Conservation (phyloP, 2,113 vertebrate genomes). For the Peromyscus polionotus region DNA sequence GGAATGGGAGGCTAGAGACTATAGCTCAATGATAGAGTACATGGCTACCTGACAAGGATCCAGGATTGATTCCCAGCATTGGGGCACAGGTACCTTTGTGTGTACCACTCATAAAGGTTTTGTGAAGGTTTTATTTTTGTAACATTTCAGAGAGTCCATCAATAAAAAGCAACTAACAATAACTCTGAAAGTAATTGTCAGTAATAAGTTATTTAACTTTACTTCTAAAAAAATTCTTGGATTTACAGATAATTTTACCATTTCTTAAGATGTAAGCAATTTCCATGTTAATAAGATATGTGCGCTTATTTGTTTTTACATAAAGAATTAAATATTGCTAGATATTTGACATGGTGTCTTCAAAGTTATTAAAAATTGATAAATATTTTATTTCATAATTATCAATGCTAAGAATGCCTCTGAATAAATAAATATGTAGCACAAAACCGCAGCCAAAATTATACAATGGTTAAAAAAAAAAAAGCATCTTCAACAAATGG, state of each 20-base stretch:
- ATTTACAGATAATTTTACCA: background rate
- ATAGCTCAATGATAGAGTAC: no score
- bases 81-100: background rate
- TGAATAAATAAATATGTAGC: background rate
- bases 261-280: background rate
- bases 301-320: background rate
- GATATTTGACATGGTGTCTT: background rate
- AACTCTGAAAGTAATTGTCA: background rate
- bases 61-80: background rate
- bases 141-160: background rate
- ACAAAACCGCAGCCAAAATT: background rate
- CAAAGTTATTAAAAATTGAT: background rate
- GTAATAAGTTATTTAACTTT: background rate
- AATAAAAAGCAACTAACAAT: background rate
- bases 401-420: background rate
- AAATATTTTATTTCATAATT: background rate
- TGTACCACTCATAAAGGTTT: background rate
- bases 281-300: background rate
- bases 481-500: background rate
- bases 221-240: background rate
- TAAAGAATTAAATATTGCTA: background rate
- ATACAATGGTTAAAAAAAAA: background rate
- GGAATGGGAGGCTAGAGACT: background rate
- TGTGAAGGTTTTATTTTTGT: background rate
- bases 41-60: background rate